Evolutionary conservation across 2,113 vertebrate species (phyloP).

Genomic region (Nansenia antarctica): DNA sequence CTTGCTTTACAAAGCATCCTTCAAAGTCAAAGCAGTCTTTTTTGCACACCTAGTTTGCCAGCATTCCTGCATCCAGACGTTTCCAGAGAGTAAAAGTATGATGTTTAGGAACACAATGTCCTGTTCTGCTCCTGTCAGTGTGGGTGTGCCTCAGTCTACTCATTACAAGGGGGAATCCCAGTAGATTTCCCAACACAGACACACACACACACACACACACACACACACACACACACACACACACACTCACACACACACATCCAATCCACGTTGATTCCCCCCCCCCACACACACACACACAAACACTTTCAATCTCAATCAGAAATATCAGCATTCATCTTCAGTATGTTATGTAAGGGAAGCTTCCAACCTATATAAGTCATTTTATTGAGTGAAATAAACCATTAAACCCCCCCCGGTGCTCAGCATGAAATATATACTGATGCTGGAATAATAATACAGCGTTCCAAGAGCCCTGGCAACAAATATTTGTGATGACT

Average conservation of each 20-base stretch:
- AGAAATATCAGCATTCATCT: constrained; percentile 22
- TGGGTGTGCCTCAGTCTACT: background rate
- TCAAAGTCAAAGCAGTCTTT: background rate
- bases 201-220: no score
- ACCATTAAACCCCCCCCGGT: constrained; percentile 48
- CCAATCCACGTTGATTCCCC: background rate
- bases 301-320: constrained; percentile 27
- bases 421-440: constrained; percentile 56
- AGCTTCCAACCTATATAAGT: constrained; percentile 62
- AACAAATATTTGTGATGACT: constrained; percentile 58
- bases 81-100: background rate
- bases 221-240: no score
- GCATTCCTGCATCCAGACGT: background rate
- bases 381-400: constrained; percentile 63
- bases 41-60: background rate
- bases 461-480: constrained; percentile 48
- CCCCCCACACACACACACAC: background rate
- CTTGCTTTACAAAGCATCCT: background rate
- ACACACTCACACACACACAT: constrained; percentile 58
- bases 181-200: background rate
- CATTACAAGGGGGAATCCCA: background rate
- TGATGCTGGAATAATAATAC: constrained; percentile 67
- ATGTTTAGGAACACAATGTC: background rate
- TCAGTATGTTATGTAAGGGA: constrained; percentile 45
- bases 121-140: background rate